Evolutionary conservation across 2,113 vertebrate genomes (phyloP), one percentile per base, ranked within the genome.

Genomic region (Nansenia antarctica): DNA sequence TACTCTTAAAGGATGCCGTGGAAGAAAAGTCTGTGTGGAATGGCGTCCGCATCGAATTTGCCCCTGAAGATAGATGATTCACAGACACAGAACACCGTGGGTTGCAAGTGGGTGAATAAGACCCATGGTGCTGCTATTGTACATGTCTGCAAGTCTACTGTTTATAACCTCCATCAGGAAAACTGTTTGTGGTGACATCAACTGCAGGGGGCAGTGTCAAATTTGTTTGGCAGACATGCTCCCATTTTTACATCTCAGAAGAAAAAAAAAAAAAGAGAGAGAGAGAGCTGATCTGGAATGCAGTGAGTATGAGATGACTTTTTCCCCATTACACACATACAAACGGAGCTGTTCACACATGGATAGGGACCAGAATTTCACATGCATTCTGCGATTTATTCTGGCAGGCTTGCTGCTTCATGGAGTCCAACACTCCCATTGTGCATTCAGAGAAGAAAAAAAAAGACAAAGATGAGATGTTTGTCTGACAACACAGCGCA

Each of bases 361-460:
- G 79, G 70, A 3, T 74, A 73, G 66, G 45, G 54, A 76, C 66
- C 72, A 65, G 18, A 70, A 81, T 82, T 81, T 73, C 55, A 64
- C 79, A 74, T 24, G 62, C 64, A 8, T 73, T 30, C 34, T 71
- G 65, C 73, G 77, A 86, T 89, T 85, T 86, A 87, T 87, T 83
- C 82, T 85, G 87, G 84, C 81, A 49, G 82, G 75, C 87, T 90
- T 31, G 82, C 84, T 83, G 88, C 87, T 87, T 76, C 83, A 60
- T 73, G 76, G 84, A 80, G 73, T 84, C 74, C 83, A 82, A 87
- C 82, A 80, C 87, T 78, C 84, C 84, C 87, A 67, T 86, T 88
- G 84, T 90, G 86, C 82, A 80, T 87, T 87, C 74, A 73, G 65
- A 60, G 29, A 32, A 42, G 27, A 55, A 60, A 60, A 30, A 31